phyloP scores from a whole-genome alignment of 2,888 invertebrate genomes.

The Drosophila paramelanica region DNA sequence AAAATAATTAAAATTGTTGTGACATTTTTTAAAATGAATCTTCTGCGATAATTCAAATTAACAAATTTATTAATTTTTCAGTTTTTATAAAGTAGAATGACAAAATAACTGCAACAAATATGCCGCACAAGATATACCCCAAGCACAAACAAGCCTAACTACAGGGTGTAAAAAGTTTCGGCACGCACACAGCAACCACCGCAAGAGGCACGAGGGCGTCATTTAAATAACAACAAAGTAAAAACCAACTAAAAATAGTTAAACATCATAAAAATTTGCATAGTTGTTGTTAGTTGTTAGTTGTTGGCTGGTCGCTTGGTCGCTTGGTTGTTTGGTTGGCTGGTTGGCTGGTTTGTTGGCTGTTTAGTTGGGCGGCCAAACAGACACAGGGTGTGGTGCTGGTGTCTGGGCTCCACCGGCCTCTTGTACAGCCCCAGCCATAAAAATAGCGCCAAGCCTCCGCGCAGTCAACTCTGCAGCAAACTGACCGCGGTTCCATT shows the following conservation, averaged over 20 bases:
- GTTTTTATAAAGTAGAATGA: no score
- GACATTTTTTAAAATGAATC: no score
- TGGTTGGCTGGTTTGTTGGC: constrained; percentile 42
- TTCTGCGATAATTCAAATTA: neutral
- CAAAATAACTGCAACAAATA: no score
- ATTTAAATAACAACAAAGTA: constrained; percentile 78
- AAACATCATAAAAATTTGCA: constrained; percentile 79
- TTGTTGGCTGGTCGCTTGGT: constrained; percentile 59
- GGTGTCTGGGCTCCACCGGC: constrained; percentile 10
- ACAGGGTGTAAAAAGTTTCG: constrained; percentile 39
- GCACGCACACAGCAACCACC: constrained; percentile 37
- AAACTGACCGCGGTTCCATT: constrained; percentile 33
- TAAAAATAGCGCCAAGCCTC: constrained; percentile 75
- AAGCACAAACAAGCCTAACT: neutral
- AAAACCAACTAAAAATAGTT: constrained; percentile 77
- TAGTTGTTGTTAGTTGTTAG: constrained; percentile 78
- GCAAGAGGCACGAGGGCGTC: constrained; percentile 61
- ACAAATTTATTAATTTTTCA: no score
- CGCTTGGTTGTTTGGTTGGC: constrained; percentile 52
- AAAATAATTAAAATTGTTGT: no score
- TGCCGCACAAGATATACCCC: neutral
- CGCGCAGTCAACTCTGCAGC: constrained; percentile 17
- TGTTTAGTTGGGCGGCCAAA: constrained; percentile 18
- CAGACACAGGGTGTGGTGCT: constrained; percentile 54
- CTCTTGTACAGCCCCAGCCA: constrained; percentile 51